Evolutionary conservation across 2,888 invertebrate species (phyloP), one percentile per base, ranked within the genome.

Genomic region (Caprella mutica): DNA sequence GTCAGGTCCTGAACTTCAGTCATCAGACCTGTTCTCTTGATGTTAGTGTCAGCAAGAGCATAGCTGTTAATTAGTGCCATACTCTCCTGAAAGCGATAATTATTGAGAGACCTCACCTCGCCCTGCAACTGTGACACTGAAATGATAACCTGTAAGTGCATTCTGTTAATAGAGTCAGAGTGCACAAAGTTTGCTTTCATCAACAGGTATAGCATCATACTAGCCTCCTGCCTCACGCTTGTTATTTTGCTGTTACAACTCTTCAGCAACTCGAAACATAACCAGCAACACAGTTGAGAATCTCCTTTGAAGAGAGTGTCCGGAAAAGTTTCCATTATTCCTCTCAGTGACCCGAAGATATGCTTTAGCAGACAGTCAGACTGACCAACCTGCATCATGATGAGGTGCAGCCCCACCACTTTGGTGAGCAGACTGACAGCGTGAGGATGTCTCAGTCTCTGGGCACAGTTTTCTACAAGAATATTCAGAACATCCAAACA

Each of bases 131-230:
- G 87, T 0, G 94, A 94, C 14, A 96, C 90, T 0, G 93, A 90
- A 69, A 96, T 92, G 65, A 94, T 93, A 30, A 93, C 90, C 80
- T 92, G 91, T 48, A 91, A 75, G 70, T 92, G 92, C 1, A 93
- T 91, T 65, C 93, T 77, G 1, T 89, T 92, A 63, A 93, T 77
- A 58, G 85, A 86, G 66, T 86, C 86, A 38, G 85, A 80, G 71
- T 87, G 89, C 70, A 93, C 91, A 75, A 88, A 94, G 76, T 93
- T 93, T 70, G 88, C 88, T 66, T 92, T 79, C 92, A 94, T 92
- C 30, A 94, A 78, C 52, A 92, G 77, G 74, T 93, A 94, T 2
- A 94, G 77, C 26, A 92, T 82, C 44, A 91, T 91, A 68, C 91
- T 91, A 0, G 93, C 87, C 72, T 93, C 93, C 68, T 89, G 86